Evolutionary conservation across 2,797 vertebrate species (phyloP), one percentile per base, ranked within the genome.

Genomic region (Sebastes umbrosus): DNA sequence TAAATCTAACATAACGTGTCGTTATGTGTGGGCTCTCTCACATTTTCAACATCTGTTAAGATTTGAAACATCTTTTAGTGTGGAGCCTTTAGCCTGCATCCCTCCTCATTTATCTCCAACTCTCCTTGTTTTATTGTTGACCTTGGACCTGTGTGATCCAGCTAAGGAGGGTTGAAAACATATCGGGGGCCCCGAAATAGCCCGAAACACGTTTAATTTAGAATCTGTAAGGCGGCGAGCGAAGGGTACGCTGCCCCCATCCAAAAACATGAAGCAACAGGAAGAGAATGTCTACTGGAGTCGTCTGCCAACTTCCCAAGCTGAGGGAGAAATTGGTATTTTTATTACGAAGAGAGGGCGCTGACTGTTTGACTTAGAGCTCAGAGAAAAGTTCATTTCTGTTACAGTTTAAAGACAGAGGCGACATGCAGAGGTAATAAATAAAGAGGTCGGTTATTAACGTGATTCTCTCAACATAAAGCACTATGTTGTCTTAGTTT

Each of bases 241-340:
- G 75, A 86, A 90, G 91, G 88, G 84, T 92, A 92, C 25, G 62
- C 70, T 87, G 73, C 82, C 84, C 83, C 80, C 73, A 60, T 92
- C 92, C 94, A 95, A 94, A 94, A 93, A 81, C 89, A 95, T 96
- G 95, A 96, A 93, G 95, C 94, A 95, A 91, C 88, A 90, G 83
- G 89, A 93, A 87, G 92, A 94, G 95, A 96, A 96, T 96, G 95
- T 96, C 95, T 95, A 74, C 84, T 79, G 64, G 74, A 32, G 63
- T 5, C 5, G 84, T 84, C 82, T 94, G 95, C 95, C 95, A 95
- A 93, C 92, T 94, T 95, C 91, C 93, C 92, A 94, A 94, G 90
- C 86, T 57, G 84, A 90, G 86, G 89, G 86, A 90, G 93, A 84
- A 89, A 84, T 69, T 76, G 29, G 84, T 90, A 88, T 93, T 94